These are phyloP conservation scores for Acrocephalus kingi DNA, from an alignment of 2,113 vertebrate genomes.

Conservation along the genomic window DNA sequence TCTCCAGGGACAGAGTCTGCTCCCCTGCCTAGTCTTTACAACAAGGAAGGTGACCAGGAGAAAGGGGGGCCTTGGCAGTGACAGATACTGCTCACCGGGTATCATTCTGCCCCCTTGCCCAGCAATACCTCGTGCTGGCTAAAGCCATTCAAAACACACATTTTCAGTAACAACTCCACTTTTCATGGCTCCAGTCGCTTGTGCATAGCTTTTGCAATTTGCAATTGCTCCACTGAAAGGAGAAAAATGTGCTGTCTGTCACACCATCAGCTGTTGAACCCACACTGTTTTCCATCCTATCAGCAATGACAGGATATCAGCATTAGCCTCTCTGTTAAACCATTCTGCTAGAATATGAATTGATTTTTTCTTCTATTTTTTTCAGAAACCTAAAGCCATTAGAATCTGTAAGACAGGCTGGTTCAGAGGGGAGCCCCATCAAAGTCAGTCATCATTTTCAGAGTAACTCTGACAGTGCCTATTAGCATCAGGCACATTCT, in stretches of 20 bases:
- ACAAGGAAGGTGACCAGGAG: not conserved
- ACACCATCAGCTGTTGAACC: not conserved
- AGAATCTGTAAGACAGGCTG: not conserved
- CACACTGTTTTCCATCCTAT: not conserved
- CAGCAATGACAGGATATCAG: not conserved
- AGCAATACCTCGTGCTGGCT: not conserved
- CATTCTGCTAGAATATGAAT: not conserved
- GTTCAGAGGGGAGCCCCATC: not conserved
- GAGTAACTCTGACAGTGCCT: not conserved
- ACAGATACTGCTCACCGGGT: not conserved
- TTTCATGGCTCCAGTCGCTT: not conserved
- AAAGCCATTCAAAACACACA: not conserved
- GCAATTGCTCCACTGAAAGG: not conserved
- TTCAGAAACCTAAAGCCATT: not conserved
- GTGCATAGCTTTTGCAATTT: not conserved
- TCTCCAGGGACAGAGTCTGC: not conserved
- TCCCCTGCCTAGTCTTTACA: not conserved
- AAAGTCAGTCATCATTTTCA: constrained; percentile 15
- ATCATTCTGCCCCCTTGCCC: not conserved
- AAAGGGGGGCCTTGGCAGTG: not conserved
- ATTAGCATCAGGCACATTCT: not conserved
- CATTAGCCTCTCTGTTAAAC: constrained; percentile 1
- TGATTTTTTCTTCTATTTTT: not conserved
- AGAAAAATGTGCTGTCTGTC: constrained; percentile 34
- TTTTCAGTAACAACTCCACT: not conserved